Base-by-base conservation (phyloP, 2,797 vertebrate species). In the Echeneis naucrates region DNA sequence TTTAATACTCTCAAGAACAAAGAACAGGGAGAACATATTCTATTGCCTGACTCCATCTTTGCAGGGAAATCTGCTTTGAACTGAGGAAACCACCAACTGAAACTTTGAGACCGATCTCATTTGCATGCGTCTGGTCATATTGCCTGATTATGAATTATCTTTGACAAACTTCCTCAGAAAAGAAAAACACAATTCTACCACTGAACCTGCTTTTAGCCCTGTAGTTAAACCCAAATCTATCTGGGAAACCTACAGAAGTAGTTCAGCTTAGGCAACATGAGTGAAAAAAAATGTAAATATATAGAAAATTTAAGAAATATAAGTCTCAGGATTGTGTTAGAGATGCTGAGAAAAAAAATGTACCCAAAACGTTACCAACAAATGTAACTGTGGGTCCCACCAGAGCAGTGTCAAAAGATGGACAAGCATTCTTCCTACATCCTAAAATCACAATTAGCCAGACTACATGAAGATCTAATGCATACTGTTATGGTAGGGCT, bases 341-440 rank as follows among this genome's bases (percentile, higher is more conserved):
- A 47, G 7, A 40, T 70, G 48, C 23, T 12, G 56, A 77, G 16
- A n/a, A n/a, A 69, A 16, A 47, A 47, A 55, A 66, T 59, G 63
- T 63, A 51, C 33, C 8, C n/a, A 17, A 63, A 60, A 44, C 57
- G 56, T 58, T 16, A 47, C 35, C 26, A 14, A 51, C 65, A 66
- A 77, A 69, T 80, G 74, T 50, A n/a, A 47, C 45, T 74, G 33
- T 59, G 59, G 48, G 80, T 80, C 80, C 60, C 63, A 70, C 53
- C 55, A 55, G 44, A 58, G 57, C 21, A 1, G 5, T 42, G n/a
- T 27, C 38, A 51, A 75, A 70, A 63, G 40, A 69, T 75, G 75
- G 76, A 76, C 71, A n/a, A 0, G 55, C 19, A 51, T 58, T 70
- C 74, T 60, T 27, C 33, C 26, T 58, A 32, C 19, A 32, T 54